Base-by-base conservation (phyloP, 1,140 invertebrate species). In the Gonioctena quinquepunctata region DNA sequence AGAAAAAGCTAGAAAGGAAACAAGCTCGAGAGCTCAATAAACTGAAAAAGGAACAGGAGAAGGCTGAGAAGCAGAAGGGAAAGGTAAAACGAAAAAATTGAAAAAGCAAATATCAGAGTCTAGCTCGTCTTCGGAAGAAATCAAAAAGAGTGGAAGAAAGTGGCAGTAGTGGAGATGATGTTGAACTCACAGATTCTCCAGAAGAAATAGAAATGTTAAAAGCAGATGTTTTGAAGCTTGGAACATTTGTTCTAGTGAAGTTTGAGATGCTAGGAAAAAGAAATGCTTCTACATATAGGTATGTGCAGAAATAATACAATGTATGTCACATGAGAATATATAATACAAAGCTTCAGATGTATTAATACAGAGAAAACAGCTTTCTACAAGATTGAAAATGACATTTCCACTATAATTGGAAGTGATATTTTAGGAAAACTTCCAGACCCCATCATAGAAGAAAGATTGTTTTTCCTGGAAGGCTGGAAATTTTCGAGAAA, bases 111-210 rank as follows among this genome's bases (percentile, higher is more conserved):
- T 57, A 13, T 57, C 16, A 57, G 19, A 57, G 6, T 19, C 19
- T 21, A 19, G 19, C 21, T 54, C 50, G 16, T 19, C 16, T 25
- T 57, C 54, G 54, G 54, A 57, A 57, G 54, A 57, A 13, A 25
- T 57, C 54, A 57, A 25, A 22, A 22, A 22, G 54, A 22, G 54
- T 57, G 19, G 54, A 57, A 57, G 23, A 57, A 57, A 22, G 19
- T 57, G 54, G 54, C 54, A 57, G 54, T 57, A 25, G 23, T 57
- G 54, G 54, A 57, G n/a, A 57, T 57, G 54, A 57, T 57, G 23
- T 21, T 21, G 54, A 67, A 16, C 23, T n/a, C 16, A 23, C 16
- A 28, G 19, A 52, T 26, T 42, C 33, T 42, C 33, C 33, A 42
- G 33, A 42, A 42, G 33, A 42, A 42, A 42, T 42, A 8, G 33